Conservation (phyloP, 2,888 invertebrate species). For the Matsumyia berberina region DNA sequence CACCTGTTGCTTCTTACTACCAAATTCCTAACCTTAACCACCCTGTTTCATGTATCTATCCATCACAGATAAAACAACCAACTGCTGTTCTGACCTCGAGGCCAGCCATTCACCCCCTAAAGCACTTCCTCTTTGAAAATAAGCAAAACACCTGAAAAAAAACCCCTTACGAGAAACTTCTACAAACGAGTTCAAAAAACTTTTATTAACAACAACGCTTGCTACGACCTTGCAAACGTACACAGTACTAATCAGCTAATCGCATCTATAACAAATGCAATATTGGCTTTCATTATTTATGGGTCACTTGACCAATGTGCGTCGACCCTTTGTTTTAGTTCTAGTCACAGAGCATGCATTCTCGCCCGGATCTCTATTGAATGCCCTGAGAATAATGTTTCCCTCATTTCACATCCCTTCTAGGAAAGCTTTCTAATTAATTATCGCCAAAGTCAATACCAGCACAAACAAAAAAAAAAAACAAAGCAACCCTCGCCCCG, state of each 20-base stretch:
- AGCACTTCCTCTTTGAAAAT: not conserved
- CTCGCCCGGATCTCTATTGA: conserved; percentile 29
- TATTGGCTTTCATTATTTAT: conserved; percentile 47
- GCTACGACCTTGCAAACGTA: conserved; percentile 48
- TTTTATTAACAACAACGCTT: conserved; percentile 1
- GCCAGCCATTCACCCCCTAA: conserved; percentile 34
- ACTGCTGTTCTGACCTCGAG: conserved; percentile 28
- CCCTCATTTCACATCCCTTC: conserved; percentile 8
- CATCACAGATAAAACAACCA: no score
- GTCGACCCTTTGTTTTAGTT: conserved; percentile 44
- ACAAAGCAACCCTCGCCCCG: conserved; percentile 12
- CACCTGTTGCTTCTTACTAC: no score
- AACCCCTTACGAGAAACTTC: no score
- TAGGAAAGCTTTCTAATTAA: conserved; percentile 24
- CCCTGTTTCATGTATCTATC: no score
- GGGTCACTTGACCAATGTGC: conserved; percentile 51
- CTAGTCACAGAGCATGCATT: not conserved
- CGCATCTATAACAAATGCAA: conserved; percentile 36
- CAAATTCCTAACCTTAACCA: no score
- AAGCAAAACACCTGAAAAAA: conserved; percentile 7
- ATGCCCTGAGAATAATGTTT: not conserved
- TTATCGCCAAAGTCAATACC: conserved; percentile 16
- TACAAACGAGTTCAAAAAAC: not conserved
- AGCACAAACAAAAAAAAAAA: conserved; percentile 8
- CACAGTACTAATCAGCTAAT: conserved; percentile 17